A percentile compares a stretch with the other conserved stretches of the same genome.
These are phyloP conservation scores for Morus bassanus DNA, from an alignment of 2,797 vertebrate genomes.

Conservation along the genomic window DNA sequence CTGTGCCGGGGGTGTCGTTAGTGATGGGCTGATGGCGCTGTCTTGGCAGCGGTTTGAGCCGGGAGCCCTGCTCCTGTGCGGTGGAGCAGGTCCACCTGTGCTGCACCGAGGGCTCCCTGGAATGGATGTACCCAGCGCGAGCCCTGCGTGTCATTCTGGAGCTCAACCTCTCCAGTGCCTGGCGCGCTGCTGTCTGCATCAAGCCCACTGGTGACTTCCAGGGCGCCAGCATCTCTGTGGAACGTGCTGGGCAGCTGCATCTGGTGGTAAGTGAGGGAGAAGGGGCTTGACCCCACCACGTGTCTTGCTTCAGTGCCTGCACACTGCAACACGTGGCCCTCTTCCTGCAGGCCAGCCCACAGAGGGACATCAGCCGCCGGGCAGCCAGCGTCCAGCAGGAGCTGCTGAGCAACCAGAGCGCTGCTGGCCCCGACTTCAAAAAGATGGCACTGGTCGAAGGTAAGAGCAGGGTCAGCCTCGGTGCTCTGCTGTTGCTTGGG, in stretches of 20 bases:
- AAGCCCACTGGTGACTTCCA: constrained; percentile 72
- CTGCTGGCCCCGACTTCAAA: background rate
- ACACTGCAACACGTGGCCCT: constrained; percentile 58
- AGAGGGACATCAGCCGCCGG: constrained; percentile 68
- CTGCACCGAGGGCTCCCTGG: constrained; percentile 79
- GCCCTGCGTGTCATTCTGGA: constrained; percentile 79
- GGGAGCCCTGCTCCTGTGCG: constrained; percentile 59
- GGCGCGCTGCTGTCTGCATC: constrained; percentile 73
- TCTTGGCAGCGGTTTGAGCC: constrained; percentile 71
- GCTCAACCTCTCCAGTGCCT: constrained; percentile 72
- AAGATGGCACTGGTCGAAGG: constrained; percentile 54
- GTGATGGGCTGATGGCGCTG: background rate
- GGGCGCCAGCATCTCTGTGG: constrained; percentile 77
- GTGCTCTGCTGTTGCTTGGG: rapidly evolving
- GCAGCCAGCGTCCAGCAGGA: constrained; percentile 81
- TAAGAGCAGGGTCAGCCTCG: constrained; percentile 13
- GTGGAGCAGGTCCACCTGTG: constrained; percentile 82
- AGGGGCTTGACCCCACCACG: constrained; percentile 40
- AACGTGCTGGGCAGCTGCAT: constrained; percentile 72
- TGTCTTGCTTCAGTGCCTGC: constrained; percentile 76
- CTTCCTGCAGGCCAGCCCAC: constrained; percentile 80
- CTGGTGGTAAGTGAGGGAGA: constrained; percentile 67
- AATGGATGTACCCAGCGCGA: constrained; percentile 79
- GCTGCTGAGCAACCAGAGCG: constrained; percentile 72
- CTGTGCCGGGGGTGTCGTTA: rapidly evolving